Evolutionary conservation across 1,140 invertebrate species (phyloP).

Genomic region (Oncopeltus fasciatus): DNA sequence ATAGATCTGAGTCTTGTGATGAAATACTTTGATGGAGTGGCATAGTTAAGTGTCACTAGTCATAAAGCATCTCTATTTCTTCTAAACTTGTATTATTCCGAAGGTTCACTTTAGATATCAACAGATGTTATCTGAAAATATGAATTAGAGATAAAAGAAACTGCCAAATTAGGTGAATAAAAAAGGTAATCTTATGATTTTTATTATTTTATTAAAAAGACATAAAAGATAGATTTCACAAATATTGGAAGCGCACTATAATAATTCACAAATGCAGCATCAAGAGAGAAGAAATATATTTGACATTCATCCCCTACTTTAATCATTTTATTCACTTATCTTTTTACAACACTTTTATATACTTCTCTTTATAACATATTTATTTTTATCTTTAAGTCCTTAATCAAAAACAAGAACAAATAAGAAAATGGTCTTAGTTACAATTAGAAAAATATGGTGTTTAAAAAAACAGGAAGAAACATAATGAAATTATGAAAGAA

Average conservation of each 20-base stretch:
- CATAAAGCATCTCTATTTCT: too few species aligned
- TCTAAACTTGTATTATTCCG: too few species aligned
- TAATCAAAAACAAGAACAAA: not conserved
- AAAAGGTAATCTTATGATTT: not conserved
- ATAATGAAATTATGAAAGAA: not conserved
- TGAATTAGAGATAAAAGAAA: too few species aligned
- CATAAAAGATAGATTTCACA: slow-evolving; percentile 19
- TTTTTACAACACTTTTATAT: slow-evolving; percentile 1
- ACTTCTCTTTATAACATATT: not conserved
- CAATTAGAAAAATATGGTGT: not conserved
- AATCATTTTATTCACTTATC: too few species aligned
- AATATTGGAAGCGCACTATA: slow-evolving; percentile 20
- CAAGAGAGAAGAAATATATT: slow-evolving; percentile 11
- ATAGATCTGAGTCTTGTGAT: too few species aligned
- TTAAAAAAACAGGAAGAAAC: not conserved
- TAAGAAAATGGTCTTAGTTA: not conserved
- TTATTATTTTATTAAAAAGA: slow-evolving; percentile 16
- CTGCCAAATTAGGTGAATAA: not conserved
- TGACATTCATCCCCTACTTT: not conserved
- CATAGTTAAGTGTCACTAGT: too few species aligned
- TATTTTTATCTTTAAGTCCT: not conserved
- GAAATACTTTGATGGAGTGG: too few species aligned
- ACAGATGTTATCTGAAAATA: too few species aligned
- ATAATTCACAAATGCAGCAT: slow-evolving; percentile 18
- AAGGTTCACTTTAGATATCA: too few species aligned